Evolutionary conservation across 2,113 vertebrate genomes (phyloP), one percentile per base, ranked within the genome.

Genomic region (Reinhardtius hippoglossoides): DNA sequence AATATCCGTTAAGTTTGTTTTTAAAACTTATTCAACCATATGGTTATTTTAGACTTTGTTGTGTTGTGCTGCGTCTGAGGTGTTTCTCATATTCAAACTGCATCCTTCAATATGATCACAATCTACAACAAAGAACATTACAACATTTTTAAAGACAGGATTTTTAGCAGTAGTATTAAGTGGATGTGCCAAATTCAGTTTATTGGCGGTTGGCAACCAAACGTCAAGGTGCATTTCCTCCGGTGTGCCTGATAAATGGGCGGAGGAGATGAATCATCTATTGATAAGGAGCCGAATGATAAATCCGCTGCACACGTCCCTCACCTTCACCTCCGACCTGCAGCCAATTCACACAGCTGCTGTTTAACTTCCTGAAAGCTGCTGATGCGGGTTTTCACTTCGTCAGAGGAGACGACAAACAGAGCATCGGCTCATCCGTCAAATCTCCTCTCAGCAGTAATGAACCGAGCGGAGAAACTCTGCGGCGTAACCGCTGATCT

Each of bases 321-420:
- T 24, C 9, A 35, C 26, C 40, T 63, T 80, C 62, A 88, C 84
- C 86, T 83, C 35, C 81, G 82, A 85, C 65, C 83, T 72, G 18
- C 68, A 58, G 62, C 71, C 74, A 66, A 66, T 77, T 20, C 68
- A 56, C 74, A 26, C 60, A 70, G 60, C 35, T 20, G 42, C 23
- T 75, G 78, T 48, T 78, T 78, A 82, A 78, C 68, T 80, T 63
- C 52, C 62, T 37, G 23, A 84, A 69, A 72, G 60, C 78, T 71
- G 74, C 81, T 83, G 83, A 89, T 68, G 85, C 61, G 82, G 59
- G 68, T 65, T 79, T 72, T 26, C 66, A 78, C 63, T 81, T 74
- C 23, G 85, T 80, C 81, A 84, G 65, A 60, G 46, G 50, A 20
- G 68, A 55, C 67, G 61, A 61, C 67, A 81, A 79, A 87, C 66